Conservation (phyloP, 2,888 invertebrate genomes). For the Xylota segnis region DNA sequence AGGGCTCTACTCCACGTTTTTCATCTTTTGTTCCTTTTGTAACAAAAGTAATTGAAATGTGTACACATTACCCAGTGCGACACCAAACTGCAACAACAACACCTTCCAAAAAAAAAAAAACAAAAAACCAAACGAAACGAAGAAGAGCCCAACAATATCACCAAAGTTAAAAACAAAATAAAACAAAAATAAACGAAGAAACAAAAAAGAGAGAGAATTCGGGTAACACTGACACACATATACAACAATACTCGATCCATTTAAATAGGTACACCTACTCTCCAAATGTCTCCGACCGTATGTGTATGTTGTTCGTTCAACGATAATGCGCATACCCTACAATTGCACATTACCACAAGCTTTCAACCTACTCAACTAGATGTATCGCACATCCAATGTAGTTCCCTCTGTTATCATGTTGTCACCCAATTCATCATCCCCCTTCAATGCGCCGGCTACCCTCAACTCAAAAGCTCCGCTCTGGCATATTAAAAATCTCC, state of each 20-base stretch:
- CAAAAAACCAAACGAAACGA: slow-evolving; percentile 3
- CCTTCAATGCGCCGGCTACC: slow-evolving; percentile 37
- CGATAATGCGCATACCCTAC: slow-evolving; percentile 68
- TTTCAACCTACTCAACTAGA: slow-evolving; percentile 51
- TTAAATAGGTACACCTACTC: slow-evolving; percentile 34
- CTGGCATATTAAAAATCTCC: slow-evolving; percentile 15
- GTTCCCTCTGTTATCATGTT: slow-evolving; percentile 59
- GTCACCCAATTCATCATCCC: slow-evolving; percentile 69
- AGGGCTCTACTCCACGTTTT: slow-evolving; percentile 14
- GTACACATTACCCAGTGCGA: slow-evolving; percentile 65
- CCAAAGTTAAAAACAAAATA: slow-evolving; percentile 31
- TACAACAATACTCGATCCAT: slow-evolving; percentile 45
- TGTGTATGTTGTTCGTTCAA: slow-evolving; percentile 13
- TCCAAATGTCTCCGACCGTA: not conserved
- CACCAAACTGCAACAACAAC: slow-evolving; percentile 64
- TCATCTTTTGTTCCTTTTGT: slow-evolving; percentile 28
- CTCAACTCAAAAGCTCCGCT: slow-evolving; percentile 46
- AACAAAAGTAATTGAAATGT: slow-evolving; percentile 66
- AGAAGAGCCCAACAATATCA: slow-evolving; percentile 26
- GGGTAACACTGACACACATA: slow-evolving; percentile 75
- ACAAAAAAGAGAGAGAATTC: slow-evolving; percentile 48
- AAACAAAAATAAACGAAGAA: slow-evolving; percentile 30
- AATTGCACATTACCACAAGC: slow-evolving; percentile 58
- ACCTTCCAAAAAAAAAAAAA: slow-evolving; percentile 27
- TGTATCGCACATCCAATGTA: slow-evolving; percentile 44